Evolutionary conservation across 2,888 invertebrate genomes (phyloP).

Genomic region (Lithophane leautieri): DNA sequence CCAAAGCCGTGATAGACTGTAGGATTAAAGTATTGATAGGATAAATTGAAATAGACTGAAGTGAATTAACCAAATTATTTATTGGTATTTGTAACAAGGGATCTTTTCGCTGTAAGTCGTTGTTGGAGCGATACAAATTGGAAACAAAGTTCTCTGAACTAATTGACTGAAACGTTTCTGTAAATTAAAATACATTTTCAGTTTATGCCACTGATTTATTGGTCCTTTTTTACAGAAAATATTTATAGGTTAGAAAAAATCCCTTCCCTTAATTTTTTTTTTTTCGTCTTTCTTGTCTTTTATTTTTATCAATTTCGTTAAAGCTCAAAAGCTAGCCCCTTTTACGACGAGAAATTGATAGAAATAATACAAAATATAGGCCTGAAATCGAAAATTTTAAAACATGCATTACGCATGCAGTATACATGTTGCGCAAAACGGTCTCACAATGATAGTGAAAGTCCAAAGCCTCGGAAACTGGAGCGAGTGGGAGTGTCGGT

Average conservation of each 20-base stretch:
- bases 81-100: constrained; percentile 43
- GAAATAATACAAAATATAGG: not conserved
- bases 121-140: constrained; percentile 6
- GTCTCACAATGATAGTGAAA: constrained; percentile 88
- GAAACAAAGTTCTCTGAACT: constrained; percentile 34
- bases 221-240: not conserved
- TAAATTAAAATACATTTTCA: constrained; percentile 61
- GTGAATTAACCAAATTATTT: constrained; percentile 55
- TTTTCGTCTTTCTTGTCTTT: too few relatives aligned
- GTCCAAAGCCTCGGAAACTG: constrained; percentile 82
- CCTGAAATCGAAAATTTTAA: constrained; percentile 23
- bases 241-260: not conserved
- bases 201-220: constrained; percentile 23
- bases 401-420: constrained; percentile 68
- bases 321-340: not conserved
- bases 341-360: not conserved
- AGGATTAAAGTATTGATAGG: constrained; percentile 52
- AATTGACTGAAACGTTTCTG: constrained; percentile 38
- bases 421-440: constrained; percentile 79
- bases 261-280: not conserved
- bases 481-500: constrained; percentile 83
- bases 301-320: too few relatives aligned
- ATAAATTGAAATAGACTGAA: constrained; percentile 51
- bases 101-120: constrained; percentile 32
- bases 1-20: constrained; percentile 51